Conservation (phyloP, 2,797 vertebrate genomes). For the Hyperoplus immaculatus region DNA sequence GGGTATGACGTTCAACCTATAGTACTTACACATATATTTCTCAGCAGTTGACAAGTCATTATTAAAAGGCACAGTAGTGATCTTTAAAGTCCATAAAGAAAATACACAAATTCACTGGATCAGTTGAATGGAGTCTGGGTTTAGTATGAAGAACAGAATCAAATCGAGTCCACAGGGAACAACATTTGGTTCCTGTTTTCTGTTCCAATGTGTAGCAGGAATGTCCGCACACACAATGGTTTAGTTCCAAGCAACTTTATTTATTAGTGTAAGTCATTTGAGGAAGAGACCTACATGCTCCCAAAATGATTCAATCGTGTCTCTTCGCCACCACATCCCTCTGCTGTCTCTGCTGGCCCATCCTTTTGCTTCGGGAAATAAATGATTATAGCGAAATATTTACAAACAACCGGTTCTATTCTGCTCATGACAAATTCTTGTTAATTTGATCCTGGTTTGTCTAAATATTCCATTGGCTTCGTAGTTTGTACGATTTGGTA, state of each 20-base stretch:
- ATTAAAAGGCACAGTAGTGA: conserved; percentile 14
- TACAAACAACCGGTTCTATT: neutral
- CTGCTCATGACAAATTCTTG: neutral
- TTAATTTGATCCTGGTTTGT: neutral
- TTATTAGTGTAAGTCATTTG: conserved; percentile 53
- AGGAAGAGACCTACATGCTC: conserved; percentile 49
- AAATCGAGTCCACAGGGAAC: conserved; percentile 26
- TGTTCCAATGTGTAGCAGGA: conserved; percentile 38
- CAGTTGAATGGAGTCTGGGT: conserved; percentile 22
- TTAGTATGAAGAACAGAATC: conserved; percentile 32
- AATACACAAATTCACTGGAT: conserved; percentile 24
- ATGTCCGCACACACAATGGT: conserved; percentile 35
- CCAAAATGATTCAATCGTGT: conserved; percentile 45
- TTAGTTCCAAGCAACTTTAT: conserved; percentile 47
- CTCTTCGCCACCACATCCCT: conserved; percentile 4
- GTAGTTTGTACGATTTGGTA: neutral
- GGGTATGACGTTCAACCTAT: neutral
- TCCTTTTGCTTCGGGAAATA: neutral
- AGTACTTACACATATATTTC: neutral
- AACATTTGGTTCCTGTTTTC: conserved; percentile 56
- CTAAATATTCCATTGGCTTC: neutral
- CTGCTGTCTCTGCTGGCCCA: neutral
- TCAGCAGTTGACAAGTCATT: neutral
- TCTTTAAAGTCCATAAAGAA: conserved; percentile 17
- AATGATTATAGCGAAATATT: neutral